Percentiles rank a stretch among this genome's conserved stretches.
Conservation (phyloP, 2,888 invertebrate genomes). For the Anodontia alba region DNA sequence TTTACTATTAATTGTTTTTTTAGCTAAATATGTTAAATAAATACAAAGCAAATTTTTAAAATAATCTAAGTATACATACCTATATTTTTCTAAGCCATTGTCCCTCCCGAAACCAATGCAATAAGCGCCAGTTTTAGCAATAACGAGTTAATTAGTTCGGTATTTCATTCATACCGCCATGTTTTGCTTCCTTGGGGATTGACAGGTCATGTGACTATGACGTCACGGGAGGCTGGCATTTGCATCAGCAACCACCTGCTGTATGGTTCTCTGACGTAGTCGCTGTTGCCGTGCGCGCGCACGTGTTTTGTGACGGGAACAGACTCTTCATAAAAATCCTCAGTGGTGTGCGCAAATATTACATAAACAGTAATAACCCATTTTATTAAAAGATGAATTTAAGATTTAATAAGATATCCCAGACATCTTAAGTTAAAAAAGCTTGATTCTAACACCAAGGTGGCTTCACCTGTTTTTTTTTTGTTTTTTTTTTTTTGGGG, state of each 20-base stretch:
- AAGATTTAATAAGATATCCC: too few species aligned
- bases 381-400: too few species aligned
- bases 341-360: too few species aligned
- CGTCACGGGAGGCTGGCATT: constrained; percentile 27
- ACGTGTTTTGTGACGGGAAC: too few species aligned
- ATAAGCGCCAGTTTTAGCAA: background rate
- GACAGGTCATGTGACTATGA: constrained; percentile 43
- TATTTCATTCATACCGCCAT: constrained; percentile 29
- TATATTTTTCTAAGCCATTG: background rate
- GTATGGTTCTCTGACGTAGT: too few species aligned
- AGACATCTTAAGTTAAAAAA: too few species aligned
- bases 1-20: background rate
- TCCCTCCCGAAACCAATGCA: background rate
- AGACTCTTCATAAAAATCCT: too few species aligned
- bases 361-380: too few species aligned
- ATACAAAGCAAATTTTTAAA: background rate
- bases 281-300: too few species aligned
- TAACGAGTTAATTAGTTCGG: background rate
- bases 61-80: background rate
- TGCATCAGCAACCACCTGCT: constrained; percentile 11
- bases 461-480: too few species aligned
- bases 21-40: background rate
- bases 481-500: too few species aligned
- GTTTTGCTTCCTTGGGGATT: constrained; percentile 33
- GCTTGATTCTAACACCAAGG: too few species aligned